Evolutionary conservation across 1,140 invertebrate species (phyloP), one percentile per base, ranked within the genome.

Genomic region (Zaprionus taronus): DNA sequence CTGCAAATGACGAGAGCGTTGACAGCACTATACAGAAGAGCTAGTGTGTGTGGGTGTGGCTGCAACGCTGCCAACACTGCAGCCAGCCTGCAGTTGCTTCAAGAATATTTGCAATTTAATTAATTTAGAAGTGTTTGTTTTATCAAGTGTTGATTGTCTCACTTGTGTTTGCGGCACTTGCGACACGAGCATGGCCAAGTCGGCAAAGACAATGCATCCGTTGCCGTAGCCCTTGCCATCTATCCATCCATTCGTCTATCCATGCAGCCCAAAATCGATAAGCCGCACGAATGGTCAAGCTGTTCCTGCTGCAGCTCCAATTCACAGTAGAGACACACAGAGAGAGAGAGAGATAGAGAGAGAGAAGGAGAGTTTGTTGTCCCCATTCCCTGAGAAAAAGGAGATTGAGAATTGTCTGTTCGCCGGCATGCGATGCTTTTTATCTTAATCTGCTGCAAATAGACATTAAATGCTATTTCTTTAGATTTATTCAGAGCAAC

Each of bases 401-500:
- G 36, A 61, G 65, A 60, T 26, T 67, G 69, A 73, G 31, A 57
- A 38, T 34, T 49, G 68, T 65, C 62, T 70, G 67, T 51, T 61
- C 58, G 20, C 55, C 20, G 9, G 69, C 63, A 72, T 75, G 74
- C 80, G 75, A 83, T 83, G 87, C 83, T 89, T 87, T 84, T 89
- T 89, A 91, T 91, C 89, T 84, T 84, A 91, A 91, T 91, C 89
- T 90, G 71, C 81, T 67, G 81, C 85, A 91, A 91, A 91, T 91
- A 82, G 89, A 89, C 90, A 91, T 91, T 91, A 91, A 91, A 91
- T 90, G 84, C 90, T 85, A 90, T 91, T 91, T 90, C 85, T 85
- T 89, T 84, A 84, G 84, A 89, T 89, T 89, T 89, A 89, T 90
- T 90, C 84, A 81, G 77, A 75, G 69, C 79, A 64, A 56, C 66